A percentile compares a stretch with the other conserved stretches of the same genome.
These are phyloP conservation scores for Aldrovandia affinis DNA, from an alignment of 2,797 vertebrate species.

Conservation along the genomic window DNA sequence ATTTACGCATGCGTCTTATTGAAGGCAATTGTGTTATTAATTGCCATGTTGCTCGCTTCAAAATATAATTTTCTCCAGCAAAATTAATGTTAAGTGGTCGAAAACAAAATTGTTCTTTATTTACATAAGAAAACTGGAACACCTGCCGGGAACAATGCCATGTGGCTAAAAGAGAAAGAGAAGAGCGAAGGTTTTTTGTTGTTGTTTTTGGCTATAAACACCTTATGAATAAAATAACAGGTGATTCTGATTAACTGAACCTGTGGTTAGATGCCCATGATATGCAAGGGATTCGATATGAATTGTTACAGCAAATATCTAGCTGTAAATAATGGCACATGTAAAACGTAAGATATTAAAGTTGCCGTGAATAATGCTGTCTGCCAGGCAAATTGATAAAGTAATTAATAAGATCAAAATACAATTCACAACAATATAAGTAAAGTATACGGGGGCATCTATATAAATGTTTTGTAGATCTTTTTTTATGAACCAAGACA, in stretches of 20 bases:
- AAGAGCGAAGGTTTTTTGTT: background rate
- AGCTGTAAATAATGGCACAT: too few species aligned
- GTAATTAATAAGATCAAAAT: background rate
- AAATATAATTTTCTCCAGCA: background rate
- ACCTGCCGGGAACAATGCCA: background rate
- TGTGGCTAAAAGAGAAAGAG: background rate
- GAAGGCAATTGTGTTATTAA: background rate
- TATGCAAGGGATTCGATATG: too few species aligned
- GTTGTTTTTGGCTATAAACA: background rate
- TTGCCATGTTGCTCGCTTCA: background rate
- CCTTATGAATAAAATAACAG: background rate
- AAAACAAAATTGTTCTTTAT: background rate
- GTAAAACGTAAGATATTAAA: background rate
- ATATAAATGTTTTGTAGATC: too few species aligned
- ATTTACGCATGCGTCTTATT: background rate
- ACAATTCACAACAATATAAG: background rate
- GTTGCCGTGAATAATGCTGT: background rate
- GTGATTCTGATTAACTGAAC: background rate
- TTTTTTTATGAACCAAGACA: too few species aligned
- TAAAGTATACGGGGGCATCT: too few species aligned
- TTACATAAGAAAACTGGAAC: background rate
- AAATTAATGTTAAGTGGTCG: background rate
- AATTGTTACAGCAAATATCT: too few species aligned
- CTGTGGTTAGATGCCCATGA: too few species aligned
- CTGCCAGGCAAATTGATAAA: background rate